Conservation (phyloP, 2,113 vertebrate genomes). For the Orientallactaga bullata region DNA sequence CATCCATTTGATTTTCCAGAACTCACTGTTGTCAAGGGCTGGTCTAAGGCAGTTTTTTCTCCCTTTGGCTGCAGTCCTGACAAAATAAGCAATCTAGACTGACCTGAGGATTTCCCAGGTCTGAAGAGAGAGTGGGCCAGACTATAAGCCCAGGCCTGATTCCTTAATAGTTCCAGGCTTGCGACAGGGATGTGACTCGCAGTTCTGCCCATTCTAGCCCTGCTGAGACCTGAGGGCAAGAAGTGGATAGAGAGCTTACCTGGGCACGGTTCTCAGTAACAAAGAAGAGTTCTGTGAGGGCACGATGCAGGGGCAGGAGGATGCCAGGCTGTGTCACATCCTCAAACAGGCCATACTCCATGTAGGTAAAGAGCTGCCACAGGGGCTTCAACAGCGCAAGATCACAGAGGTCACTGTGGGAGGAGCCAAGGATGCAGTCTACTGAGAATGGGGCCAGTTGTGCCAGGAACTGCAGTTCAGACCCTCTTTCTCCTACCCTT, state of each 20-base stretch:
- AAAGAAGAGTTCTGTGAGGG: conserved; percentile 97
- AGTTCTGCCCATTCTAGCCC: not conserved
- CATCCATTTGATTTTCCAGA: conserved; percentile 53
- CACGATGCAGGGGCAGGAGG: conserved; percentile 95
- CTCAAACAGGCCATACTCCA: conserved; percentile 92
- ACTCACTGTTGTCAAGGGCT: conserved; percentile 49
- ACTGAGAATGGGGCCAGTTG: not conserved
- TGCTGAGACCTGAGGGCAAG: not conserved
- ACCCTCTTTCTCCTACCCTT: not conserved
- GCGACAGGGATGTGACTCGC: not conserved
- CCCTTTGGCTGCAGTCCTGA: conserved; percentile 54
- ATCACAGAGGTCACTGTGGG: conserved; percentile 91
- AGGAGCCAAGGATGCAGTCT: not conserved
- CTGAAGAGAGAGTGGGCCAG: not conserved
- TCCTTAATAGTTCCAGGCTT: not conserved
- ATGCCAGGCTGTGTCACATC: conserved; percentile 92
- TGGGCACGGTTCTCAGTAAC: conserved; percentile 93
- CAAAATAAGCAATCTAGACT: conserved; percentile 21
- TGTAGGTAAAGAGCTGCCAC: conserved; percentile 95
- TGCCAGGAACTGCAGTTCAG: not conserved
- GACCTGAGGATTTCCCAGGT: not conserved
- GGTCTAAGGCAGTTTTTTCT: not conserved
- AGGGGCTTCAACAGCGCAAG: conserved; percentile 94
- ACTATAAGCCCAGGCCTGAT: not conserved
- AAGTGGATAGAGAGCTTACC: conserved; percentile 87